These are phyloP conservation scores for Hassar affinis DNA, from an alignment of 2,113 vertebrate genomes.

Conservation along the genomic window DNA sequence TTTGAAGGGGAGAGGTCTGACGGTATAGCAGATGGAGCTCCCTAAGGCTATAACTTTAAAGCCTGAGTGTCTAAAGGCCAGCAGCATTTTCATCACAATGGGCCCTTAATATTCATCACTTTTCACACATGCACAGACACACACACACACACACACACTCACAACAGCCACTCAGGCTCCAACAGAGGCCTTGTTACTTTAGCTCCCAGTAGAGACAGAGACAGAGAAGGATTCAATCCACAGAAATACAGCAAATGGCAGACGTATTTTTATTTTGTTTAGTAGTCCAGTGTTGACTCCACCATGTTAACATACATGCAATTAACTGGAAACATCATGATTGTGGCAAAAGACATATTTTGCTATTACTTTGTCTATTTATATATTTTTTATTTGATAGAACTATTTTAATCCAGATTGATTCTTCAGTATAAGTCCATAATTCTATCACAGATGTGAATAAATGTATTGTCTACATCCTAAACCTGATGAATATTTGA, in stretches of 20 bases:
- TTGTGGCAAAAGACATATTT: constrained; percentile 49
- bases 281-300: too few relatives aligned
- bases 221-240: constrained; percentile 14
- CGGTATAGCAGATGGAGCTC: constrained; percentile 75
- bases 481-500: background rate
- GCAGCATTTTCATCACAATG: constrained; percentile 78
- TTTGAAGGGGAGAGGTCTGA: constrained; percentile 52
- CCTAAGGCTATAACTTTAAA: constrained; percentile 74
- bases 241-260: constrained; percentile 25
- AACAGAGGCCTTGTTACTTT: constrained; percentile 43
- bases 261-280: too few relatives aligned
- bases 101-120: constrained; percentile 78
- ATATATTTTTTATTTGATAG: background rate
- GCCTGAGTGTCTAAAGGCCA: constrained; percentile 67
- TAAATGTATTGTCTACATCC: background rate
- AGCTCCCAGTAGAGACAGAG: constrained; percentile 29
- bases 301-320: constrained; percentile 71
- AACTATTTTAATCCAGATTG: background rate
- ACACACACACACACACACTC: constrained; percentile 15
- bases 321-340: constrained; percentile 71
- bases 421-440: background rate
- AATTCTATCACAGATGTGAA: background rate
- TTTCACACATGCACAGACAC: constrained; percentile 55
- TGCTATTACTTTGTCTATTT: background rate
- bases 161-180: constrained; percentile 45